A percentile compares a stretch with the other conserved stretches of the same genome.
These are phyloP conservation scores for Pristionchus maxplancki DNA, from an alignment of 2,888 invertebrate genomes.

Conservation along the genomic window DNA sequence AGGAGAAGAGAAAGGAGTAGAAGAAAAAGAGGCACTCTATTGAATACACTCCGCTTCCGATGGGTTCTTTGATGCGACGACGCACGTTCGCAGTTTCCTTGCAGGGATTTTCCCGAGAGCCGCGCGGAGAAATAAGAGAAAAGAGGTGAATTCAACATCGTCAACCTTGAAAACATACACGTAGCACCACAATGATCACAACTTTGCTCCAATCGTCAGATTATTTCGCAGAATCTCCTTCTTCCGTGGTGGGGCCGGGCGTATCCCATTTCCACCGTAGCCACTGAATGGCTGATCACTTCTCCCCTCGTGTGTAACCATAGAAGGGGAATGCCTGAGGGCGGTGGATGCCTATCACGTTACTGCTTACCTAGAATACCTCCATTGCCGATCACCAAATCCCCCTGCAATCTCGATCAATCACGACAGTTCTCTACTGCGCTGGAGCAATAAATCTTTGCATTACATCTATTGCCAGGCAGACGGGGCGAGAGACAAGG, in stretches of 20 bases:
- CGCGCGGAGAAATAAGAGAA: neutral
- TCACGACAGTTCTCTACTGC: neutral
- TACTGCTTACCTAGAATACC: neutral
- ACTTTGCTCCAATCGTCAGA: neutral
- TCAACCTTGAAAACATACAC: neutral
- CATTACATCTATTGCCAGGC: neutral
- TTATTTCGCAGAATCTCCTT: neutral
- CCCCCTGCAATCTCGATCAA: neutral
- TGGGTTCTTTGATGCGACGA: neutral
- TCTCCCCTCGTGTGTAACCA: neutral
- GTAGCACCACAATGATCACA: neutral
- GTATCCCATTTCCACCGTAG: neutral
- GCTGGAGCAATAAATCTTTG: neutral
- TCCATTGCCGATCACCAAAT: neutral
- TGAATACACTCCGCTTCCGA: slow-evolving; percentile 24
- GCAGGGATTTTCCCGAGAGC: slow-evolving; percentile 3
- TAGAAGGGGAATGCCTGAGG: neutral
- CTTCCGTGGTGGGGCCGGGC: neutral
- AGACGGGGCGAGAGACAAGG: neutral
- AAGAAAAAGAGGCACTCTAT: slow-evolving; percentile 31
- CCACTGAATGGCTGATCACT: slow-evolving; percentile 3
- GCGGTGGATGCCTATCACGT: neutral
- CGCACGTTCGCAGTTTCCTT: slow-evolving; percentile 6
- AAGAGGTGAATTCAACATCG: neutral
- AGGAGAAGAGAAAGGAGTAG: neutral